These are phyloP conservation scores for Elanoides forficatus DNA, from an alignment of 2,113 vertebrate species.

Conservation along the genomic window DNA sequence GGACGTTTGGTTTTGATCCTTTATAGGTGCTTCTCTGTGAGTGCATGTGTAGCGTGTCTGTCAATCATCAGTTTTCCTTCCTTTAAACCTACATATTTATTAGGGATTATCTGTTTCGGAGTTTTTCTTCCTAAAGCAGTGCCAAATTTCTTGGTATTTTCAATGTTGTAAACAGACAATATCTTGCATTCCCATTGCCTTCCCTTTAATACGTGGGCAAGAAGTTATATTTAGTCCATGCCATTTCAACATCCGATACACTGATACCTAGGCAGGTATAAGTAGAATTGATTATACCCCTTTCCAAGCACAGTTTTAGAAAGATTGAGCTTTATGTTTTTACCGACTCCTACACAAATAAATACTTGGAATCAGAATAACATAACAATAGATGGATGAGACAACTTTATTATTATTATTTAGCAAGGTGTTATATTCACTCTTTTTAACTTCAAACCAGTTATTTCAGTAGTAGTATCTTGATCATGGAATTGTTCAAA, in stretches of 20 bases:
- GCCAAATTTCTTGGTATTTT: neutral
- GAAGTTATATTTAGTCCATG: neutral
- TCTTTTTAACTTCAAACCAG: neutral
- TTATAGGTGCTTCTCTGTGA: neutral
- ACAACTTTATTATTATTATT: neutral
- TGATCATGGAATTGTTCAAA: neutral
- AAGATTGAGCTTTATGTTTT: neutral
- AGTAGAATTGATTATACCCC: neutral
- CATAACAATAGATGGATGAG: neutral
- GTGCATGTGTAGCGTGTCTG: neutral
- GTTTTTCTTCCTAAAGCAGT: neutral
- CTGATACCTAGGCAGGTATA: neutral
- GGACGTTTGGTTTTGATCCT: neutral
- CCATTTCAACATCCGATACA: neutral
- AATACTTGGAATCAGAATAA: neutral
- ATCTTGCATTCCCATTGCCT: neutral
- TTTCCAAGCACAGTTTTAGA: neutral
- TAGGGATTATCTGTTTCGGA: neutral
- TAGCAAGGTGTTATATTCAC: neutral
- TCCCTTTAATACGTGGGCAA: neutral
- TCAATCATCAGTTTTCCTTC: neutral
- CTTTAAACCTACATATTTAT: fast-evolving
- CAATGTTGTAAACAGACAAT: neutral
- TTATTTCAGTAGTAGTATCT: neutral
- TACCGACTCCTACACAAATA: neutral